Conservation (phyloP, 2,888 invertebrate genomes). For the Sphaerophoria taeniata region DNA sequence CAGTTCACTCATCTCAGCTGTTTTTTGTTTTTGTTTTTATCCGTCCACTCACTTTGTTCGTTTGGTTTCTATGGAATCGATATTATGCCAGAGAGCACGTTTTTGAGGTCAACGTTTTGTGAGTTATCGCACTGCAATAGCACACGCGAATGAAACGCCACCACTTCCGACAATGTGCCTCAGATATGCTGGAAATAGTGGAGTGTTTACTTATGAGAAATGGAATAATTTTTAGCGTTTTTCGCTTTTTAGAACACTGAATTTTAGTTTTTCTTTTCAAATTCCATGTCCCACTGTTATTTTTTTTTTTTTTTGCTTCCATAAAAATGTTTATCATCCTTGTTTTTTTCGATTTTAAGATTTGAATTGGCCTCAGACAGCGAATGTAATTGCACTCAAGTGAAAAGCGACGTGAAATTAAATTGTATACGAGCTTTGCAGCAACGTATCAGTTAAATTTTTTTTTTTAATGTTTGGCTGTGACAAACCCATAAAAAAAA, state of each 20-base stretch:
- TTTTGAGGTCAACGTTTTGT: slow-evolving; percentile 30
- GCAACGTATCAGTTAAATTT: too few species aligned
- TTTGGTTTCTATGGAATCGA: slow-evolving; percentile 3
- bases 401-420: slow-evolving; percentile 14
- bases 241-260: neutral
- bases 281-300: too few species aligned
- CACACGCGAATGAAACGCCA: neutral
- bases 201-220: neutral
- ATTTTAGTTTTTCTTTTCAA: too few species aligned
- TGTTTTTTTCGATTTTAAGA: neutral
- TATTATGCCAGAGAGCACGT: neutral
- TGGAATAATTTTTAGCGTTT: neutral
- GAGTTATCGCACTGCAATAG: slow-evolving; percentile 4
- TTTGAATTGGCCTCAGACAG: neutral
- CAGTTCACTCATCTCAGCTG: neutral
- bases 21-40: slow-evolving; percentile 13
- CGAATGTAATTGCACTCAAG: slow-evolving; percentile 16
- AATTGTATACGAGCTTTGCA: slow-evolving; percentile 3
- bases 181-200: neutral
- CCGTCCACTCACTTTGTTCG: neutral
- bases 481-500: too few species aligned
- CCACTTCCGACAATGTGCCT: neutral
- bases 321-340: slow-evolving; percentile 2
- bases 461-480: too few species aligned
- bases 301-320: too few species aligned